Evolutionary conservation across 1,140 invertebrate species (phyloP), one percentile per base, ranked within the genome.

Genomic region (Eriocheir sinensis): DNA sequence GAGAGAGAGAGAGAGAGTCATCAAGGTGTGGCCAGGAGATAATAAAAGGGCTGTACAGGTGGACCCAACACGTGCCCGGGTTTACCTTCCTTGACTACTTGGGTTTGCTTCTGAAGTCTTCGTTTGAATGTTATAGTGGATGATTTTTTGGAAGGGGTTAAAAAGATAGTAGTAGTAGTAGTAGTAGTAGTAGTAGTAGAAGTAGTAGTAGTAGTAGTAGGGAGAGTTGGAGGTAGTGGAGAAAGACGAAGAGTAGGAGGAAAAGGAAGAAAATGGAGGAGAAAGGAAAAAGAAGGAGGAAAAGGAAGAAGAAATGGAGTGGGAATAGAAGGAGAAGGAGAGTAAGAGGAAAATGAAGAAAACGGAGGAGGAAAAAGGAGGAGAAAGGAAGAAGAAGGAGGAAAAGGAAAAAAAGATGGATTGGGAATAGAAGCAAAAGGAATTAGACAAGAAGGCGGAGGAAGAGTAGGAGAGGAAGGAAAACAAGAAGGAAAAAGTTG

Each of bases 381-480:
- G 60, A 72, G n/a, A 15, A 72, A 15, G n/a, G 60, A 72, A 72
- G 60, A 72, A 72, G 60, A 15, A n/a, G n/a, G 60, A 72, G n/a
- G 60, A n/a, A n/a, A n/a, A 15, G 60, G 60, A n/a, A 12, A 72
- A 72, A n/a, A 72, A 12, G 60, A n/a, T 15, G 60, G 60, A n/a
- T 15, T 15, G 60, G 60, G 60, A n/a, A n/a, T 72, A n/a, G 60
- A n/a, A n/a, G 60, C 60, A 72, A n/a, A 72, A n/a, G n/a, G 60
- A 72, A n/a, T 15, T 15, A 72, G 60, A 72, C 12, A 72, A n/a
- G n/a, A n/a, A 72, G 60, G n/a, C 12, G n/a, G 60, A 72, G 60
- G n/a, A n/a, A 72, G 60, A 72, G 60, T 15, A n/a, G n/a, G 60
- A 72, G 60, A 72, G 60, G 60, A 72, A n/a, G n/a, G 60, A 72